A percentile compares a stretch with the other conserved stretches of the same genome.
phyloP scores from a whole-genome alignment of 2,113 vertebrate genomes.

The Esox niger region DNA sequence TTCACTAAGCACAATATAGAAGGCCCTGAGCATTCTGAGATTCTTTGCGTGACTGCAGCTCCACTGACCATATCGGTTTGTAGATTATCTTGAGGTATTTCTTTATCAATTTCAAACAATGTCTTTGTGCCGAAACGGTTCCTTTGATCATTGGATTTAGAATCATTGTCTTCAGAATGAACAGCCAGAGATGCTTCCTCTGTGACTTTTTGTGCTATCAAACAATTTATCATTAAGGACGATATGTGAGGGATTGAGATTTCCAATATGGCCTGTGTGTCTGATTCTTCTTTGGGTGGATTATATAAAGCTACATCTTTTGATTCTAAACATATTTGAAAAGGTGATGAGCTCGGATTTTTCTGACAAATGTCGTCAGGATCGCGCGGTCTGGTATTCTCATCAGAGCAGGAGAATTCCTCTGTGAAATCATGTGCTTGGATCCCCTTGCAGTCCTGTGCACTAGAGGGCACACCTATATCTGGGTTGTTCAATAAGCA shows the following conservation, averaged over 20 bases:
- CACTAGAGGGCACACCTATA: not conserved
- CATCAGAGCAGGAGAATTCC: not conserved
- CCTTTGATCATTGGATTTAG: conserved; percentile 20
- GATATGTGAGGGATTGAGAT: too few relatives aligned
- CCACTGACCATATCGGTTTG: not conserved
- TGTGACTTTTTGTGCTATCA: not conserved
- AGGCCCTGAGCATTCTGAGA: not conserved
- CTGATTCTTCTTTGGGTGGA: too few relatives aligned
- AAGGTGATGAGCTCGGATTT: too few relatives aligned
- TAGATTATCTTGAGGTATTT: conserved; percentile 12
- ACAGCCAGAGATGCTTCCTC: not conserved
- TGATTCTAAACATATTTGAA: too few relatives aligned
- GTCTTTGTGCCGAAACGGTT: conserved; percentile 5
- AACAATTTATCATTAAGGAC: too few relatives aligned
- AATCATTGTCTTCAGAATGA: conserved; percentile 1
- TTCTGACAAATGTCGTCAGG: not conserved
- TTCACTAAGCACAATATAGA: conserved; percentile 6
- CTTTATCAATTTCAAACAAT: not conserved
- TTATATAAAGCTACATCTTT: too few relatives aligned
- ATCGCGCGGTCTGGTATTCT: conserved; percentile 1
- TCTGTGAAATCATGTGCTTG: not conserved
- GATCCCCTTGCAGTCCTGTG: not conserved
- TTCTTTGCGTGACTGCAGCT: conserved; percentile 1
- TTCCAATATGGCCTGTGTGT: too few relatives aligned
- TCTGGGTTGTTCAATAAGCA: conserved; percentile 3